Evolutionary conservation across 2,797 vertebrate genomes (phyloP).

Genomic region (Furcifer pardalis): DNA sequence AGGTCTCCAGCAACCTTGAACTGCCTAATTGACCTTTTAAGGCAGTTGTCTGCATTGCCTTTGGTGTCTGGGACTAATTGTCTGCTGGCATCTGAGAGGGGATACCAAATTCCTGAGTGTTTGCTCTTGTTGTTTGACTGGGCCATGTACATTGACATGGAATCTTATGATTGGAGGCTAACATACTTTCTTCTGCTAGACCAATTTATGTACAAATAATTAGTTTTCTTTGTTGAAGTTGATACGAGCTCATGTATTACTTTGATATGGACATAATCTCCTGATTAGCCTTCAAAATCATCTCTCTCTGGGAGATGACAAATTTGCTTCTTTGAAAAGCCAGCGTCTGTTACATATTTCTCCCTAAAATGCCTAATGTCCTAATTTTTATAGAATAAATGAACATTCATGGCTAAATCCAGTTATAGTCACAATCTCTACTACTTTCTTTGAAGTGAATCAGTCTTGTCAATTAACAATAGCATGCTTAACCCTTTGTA

Average conservation of each 20-base stretch:
- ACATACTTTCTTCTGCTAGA: conserved; percentile 35
- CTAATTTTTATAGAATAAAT: not conserved
- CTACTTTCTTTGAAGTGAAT: too few species aligned
- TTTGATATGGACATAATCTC: not conserved
- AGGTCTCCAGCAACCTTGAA: conserved; percentile 42
- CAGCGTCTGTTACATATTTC: not conserved
- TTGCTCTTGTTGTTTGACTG: conserved; percentile 64
- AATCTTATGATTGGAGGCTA: conserved; percentile 45
- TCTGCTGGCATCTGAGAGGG: conserved; percentile 45
- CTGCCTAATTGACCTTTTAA: conserved; percentile 59
- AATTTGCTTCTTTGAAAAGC: not conserved
- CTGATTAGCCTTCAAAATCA: not conserved
- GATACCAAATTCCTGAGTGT: conserved; percentile 53
- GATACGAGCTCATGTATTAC: not conserved
- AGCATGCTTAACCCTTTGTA: too few species aligned
- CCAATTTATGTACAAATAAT: not conserved
- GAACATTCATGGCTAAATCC: not conserved
- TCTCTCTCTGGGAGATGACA: not conserved
- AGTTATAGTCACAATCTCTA: too few species aligned
- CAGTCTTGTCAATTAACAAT: too few species aligned
- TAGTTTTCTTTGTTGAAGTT: not conserved
- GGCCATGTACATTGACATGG: not conserved
- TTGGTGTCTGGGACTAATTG: conserved; percentile 55
- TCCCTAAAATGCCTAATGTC: not conserved
- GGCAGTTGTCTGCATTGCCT: conserved; percentile 46